Evolutionary conservation across 1,140 invertebrate species (phyloP), one percentile per base, ranked within the genome.

Genomic region (Uloborus diversus): DNA sequence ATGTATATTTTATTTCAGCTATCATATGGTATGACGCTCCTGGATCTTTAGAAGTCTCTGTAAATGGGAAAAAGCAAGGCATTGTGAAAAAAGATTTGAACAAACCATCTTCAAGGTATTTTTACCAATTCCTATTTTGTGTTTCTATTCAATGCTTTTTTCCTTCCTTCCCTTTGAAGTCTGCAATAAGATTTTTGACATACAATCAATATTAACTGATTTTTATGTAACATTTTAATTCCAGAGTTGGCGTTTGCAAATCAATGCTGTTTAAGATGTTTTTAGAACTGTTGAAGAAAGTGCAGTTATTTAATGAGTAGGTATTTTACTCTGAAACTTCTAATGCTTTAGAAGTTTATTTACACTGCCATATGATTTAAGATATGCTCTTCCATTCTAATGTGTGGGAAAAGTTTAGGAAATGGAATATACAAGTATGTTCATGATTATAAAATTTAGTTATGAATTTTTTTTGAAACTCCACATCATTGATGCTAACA

Each of bases 21-120:
- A 84, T 88, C 20, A 81, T 85, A 37, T 85, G 84, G 83, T 81
- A 69, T 71, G 73, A 82, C 59, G 76, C 80, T 27, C 49, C 32
- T 13, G 51, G 62, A 25, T 65, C 57, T 23, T 85, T 89, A 33
- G 94, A 96, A 88, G 90, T 96, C 17, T 89, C 90, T 56, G 92
- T 95, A 0, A 90, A 93, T 85, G 95, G 95, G 32, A 90, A 89
- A 83, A 93, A 91, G 81, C 92, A 94, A 86, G 95, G 95, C 3
- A 87, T 91, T 14, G 95, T 93, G 1, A 94, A 93, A 83, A 95
- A 93, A 84, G 90, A 89, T 68, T 76, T 87, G 17, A 83, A 89
- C 64, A 90, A 86, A 82, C 85, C 89, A 33, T 87, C 85, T 17
- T 59, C 80, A 5, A 78, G 71, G 80, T 81, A 69, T 13, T 17